phyloP scores from a whole-genome alignment of 30 jellyfish, hydroid and myxozoan genomes.

The Hydractinia symbiolongicarpus region DNA sequence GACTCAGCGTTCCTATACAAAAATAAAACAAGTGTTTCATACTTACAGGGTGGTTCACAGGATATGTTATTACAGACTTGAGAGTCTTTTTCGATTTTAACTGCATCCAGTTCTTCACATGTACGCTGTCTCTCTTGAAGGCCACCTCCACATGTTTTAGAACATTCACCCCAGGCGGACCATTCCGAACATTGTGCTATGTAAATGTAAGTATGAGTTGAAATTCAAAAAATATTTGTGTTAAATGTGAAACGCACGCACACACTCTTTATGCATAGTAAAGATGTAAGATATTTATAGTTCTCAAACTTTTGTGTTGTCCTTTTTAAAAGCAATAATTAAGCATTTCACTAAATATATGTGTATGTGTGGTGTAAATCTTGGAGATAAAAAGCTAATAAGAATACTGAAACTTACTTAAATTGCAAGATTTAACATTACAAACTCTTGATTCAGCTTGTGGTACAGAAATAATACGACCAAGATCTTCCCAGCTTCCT shows the following conservation, averaged over 20 bases:
- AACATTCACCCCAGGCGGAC: conserved; percentile 57
- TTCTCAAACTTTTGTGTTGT: too few species aligned
- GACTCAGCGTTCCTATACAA: not conserved
- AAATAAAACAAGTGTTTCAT: not conserved
- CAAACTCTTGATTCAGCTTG: conserved; percentile 73
- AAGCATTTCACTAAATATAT: too few species aligned
- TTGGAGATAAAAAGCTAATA: too few species aligned
- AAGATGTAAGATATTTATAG: not conserved
- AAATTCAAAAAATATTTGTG: not conserved
- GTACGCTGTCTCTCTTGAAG: conserved; percentile 25
- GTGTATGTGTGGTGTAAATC: too few species aligned
- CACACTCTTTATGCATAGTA: not conserved
- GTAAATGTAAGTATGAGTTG: not conserved
- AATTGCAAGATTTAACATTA: not conserved
- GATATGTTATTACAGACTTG: conserved; percentile 21
- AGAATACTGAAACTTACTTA: not conserved
- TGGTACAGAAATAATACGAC: conserved; percentile 35
- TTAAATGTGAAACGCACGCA: not conserved
- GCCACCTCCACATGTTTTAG: conserved; percentile 63
- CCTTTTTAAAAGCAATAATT: too few species aligned
- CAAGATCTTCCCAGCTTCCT: conserved; percentile 56
- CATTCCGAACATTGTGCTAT: conserved; percentile 18
- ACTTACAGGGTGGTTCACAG: conserved; percentile 35
- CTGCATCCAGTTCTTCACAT: conserved; percentile 33
- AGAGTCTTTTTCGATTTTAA: conserved; percentile 45